Base-by-base conservation (phyloP, 2,888 invertebrate genomes). In the Drosophila macrospina region DNA sequence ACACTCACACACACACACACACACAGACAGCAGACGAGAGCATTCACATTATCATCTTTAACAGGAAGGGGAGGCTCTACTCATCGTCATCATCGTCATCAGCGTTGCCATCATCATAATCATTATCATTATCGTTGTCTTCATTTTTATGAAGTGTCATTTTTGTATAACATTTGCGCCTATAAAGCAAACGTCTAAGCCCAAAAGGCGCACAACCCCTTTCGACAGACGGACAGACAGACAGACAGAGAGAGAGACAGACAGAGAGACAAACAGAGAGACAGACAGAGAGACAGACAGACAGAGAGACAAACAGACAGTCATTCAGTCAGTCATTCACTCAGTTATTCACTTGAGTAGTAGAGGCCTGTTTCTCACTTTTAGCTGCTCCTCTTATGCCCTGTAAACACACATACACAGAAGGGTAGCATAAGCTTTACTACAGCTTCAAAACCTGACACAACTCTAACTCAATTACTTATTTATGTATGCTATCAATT, bases 111-210 rank as follows among this genome's bases (percentile, higher is more conserved):
- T 61, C 64, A 37, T 66, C 70, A 62, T 68, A 47, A 65, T 60
- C 54, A 71, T 84, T 56, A 78, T 78, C 85, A 75, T 83, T 79
- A 85, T 80, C 77, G 80, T 81, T 67, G 81, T 73, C 81, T 79
- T 83, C 66, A 83, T 72, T 86, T 83, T 86, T 84, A 85, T 86
- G 84, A 86, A 85, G 85, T 85, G 84, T 79, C 81, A 85, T 83
- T 83, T 84, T 72, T 79, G 80, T 85, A 78, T 76, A 78, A 56
- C 80, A 72, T 83, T 83, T 80, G 74, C 83, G 83, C 81, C 83
- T 82, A 82, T 76, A 82, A 78, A 76, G 59, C 68, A 61, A 56
- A 66, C 61, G 85, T 80, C 73, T 80, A 82, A 80, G 60, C 54
- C 59, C 71, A 66, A 68, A 79, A 65, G 62, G 50, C 65, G 52